Percentiles rank a stretch among this genome's conserved stretches.
Conservation (phyloP, 2,888 invertebrate species). For the Tetanocera ferruginea region DNA sequence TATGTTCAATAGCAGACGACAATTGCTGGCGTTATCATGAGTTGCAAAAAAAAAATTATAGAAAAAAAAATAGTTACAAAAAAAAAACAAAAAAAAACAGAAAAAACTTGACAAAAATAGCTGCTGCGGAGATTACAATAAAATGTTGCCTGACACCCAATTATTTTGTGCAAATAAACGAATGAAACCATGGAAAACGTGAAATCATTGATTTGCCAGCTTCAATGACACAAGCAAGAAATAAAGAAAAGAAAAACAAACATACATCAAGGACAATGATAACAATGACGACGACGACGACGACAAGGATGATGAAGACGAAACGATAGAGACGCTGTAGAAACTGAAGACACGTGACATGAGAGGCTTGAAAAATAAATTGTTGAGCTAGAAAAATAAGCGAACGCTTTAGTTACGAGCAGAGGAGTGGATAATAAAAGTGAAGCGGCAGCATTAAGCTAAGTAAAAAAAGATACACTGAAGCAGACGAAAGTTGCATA, state of each 20-base stretch:
- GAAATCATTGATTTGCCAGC: conserved; percentile 19
- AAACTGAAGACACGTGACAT: background rate
- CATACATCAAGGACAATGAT: too few relatives aligned
- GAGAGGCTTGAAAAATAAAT: background rate
- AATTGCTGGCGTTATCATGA: background rate
- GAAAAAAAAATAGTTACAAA: too few relatives aligned
- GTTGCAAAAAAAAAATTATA: conserved; percentile 1
- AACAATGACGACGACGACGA: background rate
- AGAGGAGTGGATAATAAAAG: background rate
- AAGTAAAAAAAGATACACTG: background rate
- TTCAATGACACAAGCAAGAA: conserved; percentile 4
- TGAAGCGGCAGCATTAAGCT: background rate
- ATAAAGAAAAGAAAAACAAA: background rate
- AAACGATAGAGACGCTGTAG: too few relatives aligned
- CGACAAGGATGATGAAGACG: background rate
- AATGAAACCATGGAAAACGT: conserved; percentile 21
- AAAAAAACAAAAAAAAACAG: background rate
- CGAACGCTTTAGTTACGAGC: background rate
- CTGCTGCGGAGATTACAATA: conserved; percentile 41
- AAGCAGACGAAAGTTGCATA: background rate
- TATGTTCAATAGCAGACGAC: conserved; percentile 29
- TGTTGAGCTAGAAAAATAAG: background rate
- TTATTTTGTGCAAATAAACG: conserved; percentile 38
- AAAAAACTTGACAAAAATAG: conserved; percentile 11
- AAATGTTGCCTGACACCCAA: conserved; percentile 38